Conservation (phyloP, 2,797 vertebrate species). For the Anabas testudineus region DNA sequence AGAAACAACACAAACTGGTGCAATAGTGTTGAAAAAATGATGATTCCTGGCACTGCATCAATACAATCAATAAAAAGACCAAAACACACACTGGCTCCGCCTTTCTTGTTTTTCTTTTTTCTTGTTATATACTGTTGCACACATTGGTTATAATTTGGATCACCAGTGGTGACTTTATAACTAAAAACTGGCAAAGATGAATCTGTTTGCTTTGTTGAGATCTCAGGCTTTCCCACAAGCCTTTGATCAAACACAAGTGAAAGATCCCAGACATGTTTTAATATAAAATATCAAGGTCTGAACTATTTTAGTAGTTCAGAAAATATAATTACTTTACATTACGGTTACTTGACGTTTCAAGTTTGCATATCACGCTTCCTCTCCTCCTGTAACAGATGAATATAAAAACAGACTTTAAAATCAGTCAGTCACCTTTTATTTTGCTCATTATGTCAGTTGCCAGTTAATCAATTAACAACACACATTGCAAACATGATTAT, state of each 20-base stretch:
- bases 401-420: not conserved
- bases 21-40: slow-evolving; percentile 58
- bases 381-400: no score
- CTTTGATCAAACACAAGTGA: not conserved
- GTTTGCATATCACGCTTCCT: no score
- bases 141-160: not conserved
- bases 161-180: not conserved
- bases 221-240: not conserved
- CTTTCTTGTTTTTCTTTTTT: slow-evolving; percentile 13
- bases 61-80: slow-evolving; percentile 74
- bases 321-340: no score
- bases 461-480: slow-evolving; percentile 11
- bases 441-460: not conserved
- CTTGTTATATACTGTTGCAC: not conserved
- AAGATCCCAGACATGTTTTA: not conserved
- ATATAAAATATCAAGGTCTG: no score
- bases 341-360: no score
- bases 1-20: slow-evolving; percentile 42
- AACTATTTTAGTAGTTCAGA: no score
- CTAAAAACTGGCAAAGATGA: not conserved
- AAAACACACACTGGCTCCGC: slow-evolving; percentile 44
- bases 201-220: not conserved
- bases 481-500: slow-evolving; percentile 17
- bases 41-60: slow-evolving; percentile 60
- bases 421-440: not conserved